A percentile compares a stretch with the other conserved stretches of the same genome.
phyloP scores from a whole-genome alignment of 1,140 invertebrate genomes.

The Contarinia nasturtii region DNA sequence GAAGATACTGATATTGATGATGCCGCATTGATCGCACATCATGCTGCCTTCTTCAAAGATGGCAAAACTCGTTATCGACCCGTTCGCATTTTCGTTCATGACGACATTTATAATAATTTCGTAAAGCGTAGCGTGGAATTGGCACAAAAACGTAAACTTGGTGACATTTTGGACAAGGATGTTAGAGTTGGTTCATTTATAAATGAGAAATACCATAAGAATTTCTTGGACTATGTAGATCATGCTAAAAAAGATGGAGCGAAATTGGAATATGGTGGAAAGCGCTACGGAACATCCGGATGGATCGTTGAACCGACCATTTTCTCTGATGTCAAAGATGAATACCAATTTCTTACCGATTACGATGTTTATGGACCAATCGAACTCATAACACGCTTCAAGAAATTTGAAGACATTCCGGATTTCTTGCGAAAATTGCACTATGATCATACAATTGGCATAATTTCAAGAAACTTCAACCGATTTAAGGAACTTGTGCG shows the following conservation, averaged over 20 bases:
- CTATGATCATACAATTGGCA: no score
- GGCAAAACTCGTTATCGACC: constrained; percentile 30
- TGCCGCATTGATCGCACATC: neutral
- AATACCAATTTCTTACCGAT: constrained; percentile 63
- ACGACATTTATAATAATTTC: constrained; percentile 69
- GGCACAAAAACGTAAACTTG: constrained; percentile 47
- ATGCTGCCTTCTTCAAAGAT: neutral
- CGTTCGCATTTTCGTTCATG: constrained; percentile 70
- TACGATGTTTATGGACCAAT: constrained; percentile 25
- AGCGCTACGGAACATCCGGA: constrained; percentile 37
- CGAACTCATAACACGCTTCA: no score
- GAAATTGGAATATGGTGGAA: constrained; percentile 45
- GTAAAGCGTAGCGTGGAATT: constrained; percentile 44
- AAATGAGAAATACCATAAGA: constrained; percentile 43
- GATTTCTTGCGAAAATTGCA: no score
- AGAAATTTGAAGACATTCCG: no score
- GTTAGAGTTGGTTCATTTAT: constrained; percentile 64
- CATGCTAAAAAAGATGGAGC: constrained; percentile 55
- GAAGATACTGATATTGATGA: constrained; percentile 33
- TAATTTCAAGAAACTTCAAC: no score
- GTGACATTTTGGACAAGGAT: constrained; percentile 53
- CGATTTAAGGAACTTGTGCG: no score
- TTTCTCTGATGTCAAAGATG: constrained; percentile 55
- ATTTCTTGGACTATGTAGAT: constrained; percentile 45
- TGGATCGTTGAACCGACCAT: constrained; percentile 66